Evolutionary conservation across 1,140 invertebrate genomes (phyloP).

Genomic region (Brachionus plicatilis): DNA sequence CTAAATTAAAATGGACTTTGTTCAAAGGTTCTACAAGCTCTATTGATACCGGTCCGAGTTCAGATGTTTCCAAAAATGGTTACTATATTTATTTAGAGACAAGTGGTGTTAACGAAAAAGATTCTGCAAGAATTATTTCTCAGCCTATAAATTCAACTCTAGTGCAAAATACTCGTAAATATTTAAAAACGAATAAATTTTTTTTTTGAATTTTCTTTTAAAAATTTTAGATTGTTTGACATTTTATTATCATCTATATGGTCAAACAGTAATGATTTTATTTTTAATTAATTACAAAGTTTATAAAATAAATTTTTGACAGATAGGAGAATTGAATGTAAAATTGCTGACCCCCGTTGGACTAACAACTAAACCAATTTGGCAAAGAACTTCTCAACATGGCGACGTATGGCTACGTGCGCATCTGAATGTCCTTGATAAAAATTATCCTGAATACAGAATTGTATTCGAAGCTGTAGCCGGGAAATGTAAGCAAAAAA

Average conservation of each 20-base stretch:
- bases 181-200: background rate
- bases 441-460: slow-evolving; percentile 1
- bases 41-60: slow-evolving; percentile 54
- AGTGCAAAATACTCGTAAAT: background rate
- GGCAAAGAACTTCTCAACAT: background rate
- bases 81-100: slow-evolving; percentile 53
- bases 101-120: slow-evolving; percentile 44
- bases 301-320: background rate
- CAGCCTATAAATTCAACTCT: slow-evolving; percentile 47
- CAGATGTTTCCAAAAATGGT: slow-evolving; percentile 58
- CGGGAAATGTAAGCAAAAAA: background rate
- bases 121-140: slow-evolving; percentile 50
- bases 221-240: background rate
- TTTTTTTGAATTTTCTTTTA: background rate
- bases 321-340: slow-evolving; percentile 15
- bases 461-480: slow-evolving; percentile 9
- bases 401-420: background rate
- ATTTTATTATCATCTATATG: slow-evolving; percentile 22
- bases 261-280: background rate
- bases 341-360: background rate
- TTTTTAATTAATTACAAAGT: background rate
- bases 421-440: background rate
- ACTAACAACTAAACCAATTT: background rate
- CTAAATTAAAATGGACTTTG: slow-evolving; percentile 49
- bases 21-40: slow-evolving; percentile 44